Conservation (phyloP, 92 coral and sea anemone genomes). For the Epizoanthus rinbou region DNA sequence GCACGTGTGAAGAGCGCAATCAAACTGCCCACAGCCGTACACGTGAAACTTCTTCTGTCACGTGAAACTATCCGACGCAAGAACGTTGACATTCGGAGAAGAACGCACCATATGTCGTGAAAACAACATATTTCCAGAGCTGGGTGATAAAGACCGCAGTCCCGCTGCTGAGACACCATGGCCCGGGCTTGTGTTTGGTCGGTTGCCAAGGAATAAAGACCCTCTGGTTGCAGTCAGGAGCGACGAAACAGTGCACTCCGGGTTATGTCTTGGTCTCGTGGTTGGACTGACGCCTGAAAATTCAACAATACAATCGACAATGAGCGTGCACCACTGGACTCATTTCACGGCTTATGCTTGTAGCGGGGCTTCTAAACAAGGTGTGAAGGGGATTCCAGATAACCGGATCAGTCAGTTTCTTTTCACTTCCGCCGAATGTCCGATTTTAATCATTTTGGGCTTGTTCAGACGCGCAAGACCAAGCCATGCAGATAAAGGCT, state of each 20-base stretch:
- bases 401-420: too few species aligned
- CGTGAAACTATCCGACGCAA: slow-evolving; percentile 19
- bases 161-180: neutral
- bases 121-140: slow-evolving; percentile 19
- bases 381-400: too few species aligned
- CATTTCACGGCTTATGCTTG: too few species aligned
- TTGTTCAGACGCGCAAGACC: too few species aligned
- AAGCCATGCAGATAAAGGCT: too few species aligned
- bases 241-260: neutral
- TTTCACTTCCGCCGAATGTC: too few species aligned
- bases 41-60: neutral
- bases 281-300: slow-evolving; percentile 2
- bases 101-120: slow-evolving; percentile 38
- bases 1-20: too few species aligned
- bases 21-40: too few species aligned
- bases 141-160: slow-evolving; percentile 12
- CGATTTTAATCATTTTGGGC: too few species aligned
- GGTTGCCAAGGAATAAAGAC: neutral
- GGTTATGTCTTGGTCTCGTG: neutral
- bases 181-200: slow-evolving; percentile 35
- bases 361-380: too few species aligned
- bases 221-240: slow-evolving; percentile 1
- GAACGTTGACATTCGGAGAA: slow-evolving; percentile 29
- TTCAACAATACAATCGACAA: neutral
- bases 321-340: neutral